A percentile compares a stretch with the other conserved stretches of the same genome.
These are phyloP conservation scores for Centropyge bicolor DNA, from an alignment of 2,797 vertebrate genomes.

Conservation along the genomic window DNA sequence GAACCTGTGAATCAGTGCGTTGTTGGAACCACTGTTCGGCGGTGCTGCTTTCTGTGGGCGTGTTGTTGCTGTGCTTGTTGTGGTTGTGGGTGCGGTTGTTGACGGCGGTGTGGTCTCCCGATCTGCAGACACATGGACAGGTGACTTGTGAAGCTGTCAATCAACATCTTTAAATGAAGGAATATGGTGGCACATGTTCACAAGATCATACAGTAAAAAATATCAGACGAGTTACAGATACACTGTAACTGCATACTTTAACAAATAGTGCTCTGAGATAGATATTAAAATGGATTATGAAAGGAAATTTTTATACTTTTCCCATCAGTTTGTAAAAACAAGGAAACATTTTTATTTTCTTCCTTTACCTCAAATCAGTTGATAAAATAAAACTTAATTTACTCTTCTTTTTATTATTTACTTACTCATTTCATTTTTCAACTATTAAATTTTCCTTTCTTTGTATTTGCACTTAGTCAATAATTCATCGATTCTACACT, in stretches of 20 bases:
- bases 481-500: not conserved
- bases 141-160: not conserved
- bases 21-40: not conserved
- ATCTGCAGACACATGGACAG: not conserved
- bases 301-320: too few species aligned
- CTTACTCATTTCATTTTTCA: not conserved
- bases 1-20: not conserved
- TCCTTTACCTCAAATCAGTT: too few species aligned
- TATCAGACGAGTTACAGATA: too few species aligned
- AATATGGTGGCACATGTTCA: not conserved
- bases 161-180: not conserved
- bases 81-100: not conserved
- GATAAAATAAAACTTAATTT: too few species aligned
- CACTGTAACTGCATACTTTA: too few species aligned
- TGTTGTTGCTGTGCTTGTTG: not conserved
- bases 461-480: too few species aligned
- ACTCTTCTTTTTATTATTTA: not conserved
- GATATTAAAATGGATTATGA: too few species aligned
- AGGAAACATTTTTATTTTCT: too few species aligned
- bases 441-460: not conserved
- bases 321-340: too few species aligned
- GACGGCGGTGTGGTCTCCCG: not conserved
- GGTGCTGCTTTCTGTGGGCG: accelerated
- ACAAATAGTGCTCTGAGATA: too few species aligned
- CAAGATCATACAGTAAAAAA: not conserved